Percentiles rank a stretch among this genome's conserved stretches.
phyloP scores from a whole-genome alignment of 2,113 vertebrate species.

The Oryzias celebensis region DNA sequence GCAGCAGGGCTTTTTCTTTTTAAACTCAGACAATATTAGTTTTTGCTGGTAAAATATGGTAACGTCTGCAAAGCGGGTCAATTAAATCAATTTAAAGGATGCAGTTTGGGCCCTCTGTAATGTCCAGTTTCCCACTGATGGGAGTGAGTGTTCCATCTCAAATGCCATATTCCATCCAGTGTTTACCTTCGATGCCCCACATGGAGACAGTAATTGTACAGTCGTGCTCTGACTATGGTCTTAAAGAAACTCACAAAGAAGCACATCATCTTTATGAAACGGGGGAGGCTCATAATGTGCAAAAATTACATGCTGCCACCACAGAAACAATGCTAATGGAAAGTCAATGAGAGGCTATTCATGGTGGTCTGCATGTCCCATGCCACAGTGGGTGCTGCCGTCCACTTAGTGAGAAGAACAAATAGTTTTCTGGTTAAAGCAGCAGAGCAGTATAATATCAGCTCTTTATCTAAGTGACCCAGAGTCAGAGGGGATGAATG shows the following conservation, averaged over 20 bases:
- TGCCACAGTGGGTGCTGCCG: neutral
- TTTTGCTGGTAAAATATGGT: neutral
- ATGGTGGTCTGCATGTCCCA: neutral
- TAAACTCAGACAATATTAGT: neutral
- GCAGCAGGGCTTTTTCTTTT: neutral
- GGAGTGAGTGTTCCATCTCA: too few relatives aligned
- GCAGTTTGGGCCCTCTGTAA: too few relatives aligned
- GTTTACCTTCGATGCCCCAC: too few relatives aligned
- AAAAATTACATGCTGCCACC: neutral
- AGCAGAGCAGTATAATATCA: too few relatives aligned
- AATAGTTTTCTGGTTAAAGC: neutral
- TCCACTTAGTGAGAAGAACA: neutral
- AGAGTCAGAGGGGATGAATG: too few relatives aligned
- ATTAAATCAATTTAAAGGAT: neutral
- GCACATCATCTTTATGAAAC: neutral
- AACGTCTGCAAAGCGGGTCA: neutral
- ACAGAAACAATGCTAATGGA: neutral
- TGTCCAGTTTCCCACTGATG: too few relatives aligned
- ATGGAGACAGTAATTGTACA: too few relatives aligned
- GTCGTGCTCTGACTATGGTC: neutral
- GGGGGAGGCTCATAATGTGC: neutral
- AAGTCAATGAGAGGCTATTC: neutral
- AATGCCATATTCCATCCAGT: too few relatives aligned
- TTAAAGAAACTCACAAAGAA: neutral
- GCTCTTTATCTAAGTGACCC: too few relatives aligned